These are phyloP conservation scores for Zoroaster sp. DNA, from an alignment of 53 echinoderm and acorn worm genomes.

Conservation along the genomic window DNA sequence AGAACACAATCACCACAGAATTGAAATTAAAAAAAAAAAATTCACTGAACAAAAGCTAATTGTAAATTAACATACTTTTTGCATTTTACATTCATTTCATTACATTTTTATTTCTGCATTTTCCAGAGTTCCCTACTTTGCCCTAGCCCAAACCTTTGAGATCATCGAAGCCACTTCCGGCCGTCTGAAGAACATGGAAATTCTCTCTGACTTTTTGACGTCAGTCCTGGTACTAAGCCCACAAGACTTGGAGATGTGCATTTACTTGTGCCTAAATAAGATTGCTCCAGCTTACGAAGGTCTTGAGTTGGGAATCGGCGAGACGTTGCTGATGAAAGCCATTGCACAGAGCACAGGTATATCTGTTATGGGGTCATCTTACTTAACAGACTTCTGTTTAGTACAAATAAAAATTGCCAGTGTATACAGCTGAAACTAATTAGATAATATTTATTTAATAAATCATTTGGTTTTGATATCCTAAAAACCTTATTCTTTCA, in stretches of 20 bases:
- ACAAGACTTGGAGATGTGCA: conserved; percentile 72
- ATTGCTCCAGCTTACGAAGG: conserved; percentile 98
- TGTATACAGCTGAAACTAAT: too few relatives aligned
- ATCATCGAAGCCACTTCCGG: conserved; percentile 83
- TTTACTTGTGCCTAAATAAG: conserved; percentile 95
- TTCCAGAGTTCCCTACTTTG: conserved; percentile 88
- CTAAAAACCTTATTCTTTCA: too few relatives aligned
- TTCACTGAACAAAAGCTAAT: too few relatives aligned
- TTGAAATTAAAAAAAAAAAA: too few relatives aligned
- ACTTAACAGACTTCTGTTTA: neutral
- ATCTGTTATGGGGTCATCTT: neutral
- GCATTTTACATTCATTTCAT: neutral
- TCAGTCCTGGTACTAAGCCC: conserved; percentile 91
- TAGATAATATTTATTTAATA: too few relatives aligned
- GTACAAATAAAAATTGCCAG: neutral
- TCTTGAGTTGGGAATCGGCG: conserved; percentile 89
- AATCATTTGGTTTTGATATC: too few relatives aligned
- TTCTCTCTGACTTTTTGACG: conserved; percentile 79
- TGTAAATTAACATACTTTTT: too few relatives aligned
- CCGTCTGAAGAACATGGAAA: conserved; percentile 86
- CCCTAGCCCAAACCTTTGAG: conserved; percentile 87
- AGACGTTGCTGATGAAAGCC: conserved; percentile 88
- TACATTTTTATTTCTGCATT: neutral
- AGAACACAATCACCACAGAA: too few relatives aligned
- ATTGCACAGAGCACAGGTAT: conserved; percentile 94